Conservation (phyloP, 2,888 invertebrate species). For the Sussaba pulchella region DNA sequence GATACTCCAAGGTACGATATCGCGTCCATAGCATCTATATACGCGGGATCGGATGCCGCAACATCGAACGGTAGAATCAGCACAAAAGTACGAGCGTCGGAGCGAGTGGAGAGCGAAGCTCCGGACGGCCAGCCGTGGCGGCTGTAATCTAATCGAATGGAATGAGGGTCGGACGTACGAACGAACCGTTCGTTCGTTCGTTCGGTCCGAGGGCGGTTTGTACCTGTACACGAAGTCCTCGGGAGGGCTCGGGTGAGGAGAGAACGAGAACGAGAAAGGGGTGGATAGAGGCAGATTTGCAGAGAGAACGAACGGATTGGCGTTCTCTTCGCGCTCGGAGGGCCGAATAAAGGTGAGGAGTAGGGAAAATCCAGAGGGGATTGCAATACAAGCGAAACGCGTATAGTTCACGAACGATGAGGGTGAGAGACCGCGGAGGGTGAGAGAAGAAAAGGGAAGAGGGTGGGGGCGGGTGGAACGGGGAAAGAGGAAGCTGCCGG, state of each 20-base stretch:
- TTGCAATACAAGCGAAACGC: conserved; percentile 8
- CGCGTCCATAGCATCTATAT: conserved; percentile 7
- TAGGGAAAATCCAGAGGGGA: conserved; percentile 66
- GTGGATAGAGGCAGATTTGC: conserved; percentile 55
- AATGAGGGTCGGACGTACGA: conserved; percentile 66
- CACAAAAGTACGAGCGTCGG: conserved; percentile 27
- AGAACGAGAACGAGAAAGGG: conserved; percentile 63
- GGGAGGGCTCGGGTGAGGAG: conserved; percentile 39
- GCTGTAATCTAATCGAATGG: conserved; percentile 78
- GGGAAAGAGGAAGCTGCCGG: conserved; percentile 70
- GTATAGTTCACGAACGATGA: conserved; percentile 56
- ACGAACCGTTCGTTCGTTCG: conserved; percentile 59
- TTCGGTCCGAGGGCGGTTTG: conserved; percentile 53
- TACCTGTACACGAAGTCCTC: conserved; percentile 34
- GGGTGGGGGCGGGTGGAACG: no score
- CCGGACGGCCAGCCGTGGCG: conserved; percentile 59
- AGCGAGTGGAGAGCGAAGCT: conserved; percentile 19
- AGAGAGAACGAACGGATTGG: conserved; percentile 67
- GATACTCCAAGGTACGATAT: conserved; percentile 24
- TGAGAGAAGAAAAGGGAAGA: conserved; percentile 46
- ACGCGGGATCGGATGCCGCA: background rate
- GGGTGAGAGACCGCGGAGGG: conserved; percentile 44
- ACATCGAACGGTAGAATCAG: conserved; percentile 30
- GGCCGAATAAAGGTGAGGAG: conserved; percentile 67
- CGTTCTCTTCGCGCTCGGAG: conserved; percentile 50